Evolutionary conservation across 2,113 vertebrate species (phyloP).

Genomic region (Perccottus glenii): DNA sequence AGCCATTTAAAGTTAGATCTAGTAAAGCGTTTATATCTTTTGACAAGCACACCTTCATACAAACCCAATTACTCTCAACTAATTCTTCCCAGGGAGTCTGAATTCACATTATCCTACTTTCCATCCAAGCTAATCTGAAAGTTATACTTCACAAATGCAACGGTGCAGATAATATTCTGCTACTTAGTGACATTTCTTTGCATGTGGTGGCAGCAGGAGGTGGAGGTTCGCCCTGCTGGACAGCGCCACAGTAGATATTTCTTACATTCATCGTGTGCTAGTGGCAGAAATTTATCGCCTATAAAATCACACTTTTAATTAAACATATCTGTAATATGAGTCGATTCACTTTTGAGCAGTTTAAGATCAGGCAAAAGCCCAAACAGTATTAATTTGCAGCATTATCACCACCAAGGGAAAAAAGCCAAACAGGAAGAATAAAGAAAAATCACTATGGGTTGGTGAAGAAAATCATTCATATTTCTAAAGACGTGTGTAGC

Average conservation of each 20-base stretch:
- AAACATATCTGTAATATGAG: slow-evolving; percentile 43
- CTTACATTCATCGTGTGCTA: neutral
- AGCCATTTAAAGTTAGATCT: slow-evolving; percentile 25
- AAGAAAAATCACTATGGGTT: neutral
- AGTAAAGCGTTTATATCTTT: slow-evolving; percentile 11
- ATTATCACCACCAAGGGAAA: slow-evolving; percentile 20
- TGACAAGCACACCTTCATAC: slow-evolving; percentile 23
- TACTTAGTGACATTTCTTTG: slow-evolving; percentile 34
- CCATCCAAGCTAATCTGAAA: slow-evolving; percentile 25
- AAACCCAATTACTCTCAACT: slow-evolving; percentile 46
- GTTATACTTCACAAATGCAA: slow-evolving; percentile 27
- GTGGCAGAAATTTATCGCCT: slow-evolving; percentile 14
- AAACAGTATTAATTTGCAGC: slow-evolving; percentile 42
- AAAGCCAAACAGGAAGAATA: too few relatives aligned
- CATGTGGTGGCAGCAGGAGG: slow-evolving; percentile 21
- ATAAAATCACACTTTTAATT: slow-evolving; percentile 40
- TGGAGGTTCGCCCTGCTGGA: slow-evolving; percentile 3
- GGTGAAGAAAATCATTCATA: neutral
- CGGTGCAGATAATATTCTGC: slow-evolving; percentile 37
- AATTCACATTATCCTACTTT: slow-evolving; percentile 39
- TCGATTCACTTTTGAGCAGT: slow-evolving; percentile 57
- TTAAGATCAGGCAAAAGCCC: slow-evolving; percentile 47
- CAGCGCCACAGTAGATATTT: slow-evolving; percentile 1
- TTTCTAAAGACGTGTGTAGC: too few relatives aligned
- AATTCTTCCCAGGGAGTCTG: slow-evolving; percentile 19